Evolutionary conservation across 2,797 vertebrate species (phyloP).

Genomic region (Phylloscopus collybita): DNA sequence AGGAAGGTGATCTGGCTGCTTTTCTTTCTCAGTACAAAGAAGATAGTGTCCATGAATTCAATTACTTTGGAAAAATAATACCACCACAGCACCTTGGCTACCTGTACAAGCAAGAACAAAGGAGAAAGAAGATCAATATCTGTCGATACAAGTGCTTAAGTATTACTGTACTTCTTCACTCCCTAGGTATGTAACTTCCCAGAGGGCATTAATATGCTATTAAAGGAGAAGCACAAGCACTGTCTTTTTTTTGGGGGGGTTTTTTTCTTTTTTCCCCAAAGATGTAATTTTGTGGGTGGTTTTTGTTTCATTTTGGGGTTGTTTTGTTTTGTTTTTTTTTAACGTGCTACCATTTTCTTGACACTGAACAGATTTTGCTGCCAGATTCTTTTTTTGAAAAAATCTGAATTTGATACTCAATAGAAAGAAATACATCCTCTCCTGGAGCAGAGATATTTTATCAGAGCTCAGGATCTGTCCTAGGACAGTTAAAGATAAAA

Average conservation of each 20-base stretch:
- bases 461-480: not conserved
- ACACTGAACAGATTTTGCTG: not conserved
- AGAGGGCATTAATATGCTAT: not conserved
- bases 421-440: not conserved
- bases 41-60: slow-evolving; percentile 89
- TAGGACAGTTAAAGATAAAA: not conserved
- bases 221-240: not conserved
- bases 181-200: not conserved
- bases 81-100: slow-evolving; percentile 89
- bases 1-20: slow-evolving; percentile 88
- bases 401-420: not conserved
- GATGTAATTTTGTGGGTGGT: not conserved
- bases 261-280: not conserved
- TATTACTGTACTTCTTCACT: not conserved
- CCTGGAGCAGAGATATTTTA: not conserved
- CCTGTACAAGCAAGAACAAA: slow-evolving; percentile 72
- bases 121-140: not conserved
- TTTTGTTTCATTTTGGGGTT: not conserved
- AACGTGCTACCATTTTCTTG: not conserved
- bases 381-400: not conserved
- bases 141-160: not conserved
- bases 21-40: slow-evolving; percentile 89
- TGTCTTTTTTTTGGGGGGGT: not conserved
- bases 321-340: not conserved
- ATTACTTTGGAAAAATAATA: slow-evolving; percentile 91